Percentiles rank a stretch among this genome's conserved stretches.
Evolutionary conservation across 1,140 invertebrate species (phyloP).

Genomic region (Cardiocondyla obscurior): DNA sequence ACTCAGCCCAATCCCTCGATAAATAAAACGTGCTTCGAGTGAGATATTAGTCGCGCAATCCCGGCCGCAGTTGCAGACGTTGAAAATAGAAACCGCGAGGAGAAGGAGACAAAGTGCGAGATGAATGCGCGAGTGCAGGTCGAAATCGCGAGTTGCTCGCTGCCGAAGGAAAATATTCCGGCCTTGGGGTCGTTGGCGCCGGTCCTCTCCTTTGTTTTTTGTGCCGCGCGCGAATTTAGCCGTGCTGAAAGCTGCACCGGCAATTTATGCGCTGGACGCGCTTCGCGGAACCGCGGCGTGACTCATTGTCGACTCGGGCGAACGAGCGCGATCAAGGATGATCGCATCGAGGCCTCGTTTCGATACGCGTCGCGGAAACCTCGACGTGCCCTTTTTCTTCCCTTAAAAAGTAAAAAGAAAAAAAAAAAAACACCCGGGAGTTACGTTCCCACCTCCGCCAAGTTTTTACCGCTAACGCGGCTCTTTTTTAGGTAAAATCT

Average conservation of each 20-base stretch:
- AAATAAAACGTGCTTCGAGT: background rate
- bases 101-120: background rate
- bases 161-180: background rate
- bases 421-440: background rate
- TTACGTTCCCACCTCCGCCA: background rate
- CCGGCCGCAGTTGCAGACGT: no score
- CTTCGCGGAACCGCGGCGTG: background rate
- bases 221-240: background rate
- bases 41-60: background rate
- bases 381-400: no score
- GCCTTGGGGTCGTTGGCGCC: background rate
- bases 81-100: background rate
- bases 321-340: background rate
- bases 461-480: background rate
- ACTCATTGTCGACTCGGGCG: background rate
- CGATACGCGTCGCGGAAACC: background rate
- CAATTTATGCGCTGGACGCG: background rate
- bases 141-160: background rate
- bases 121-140: background rate
- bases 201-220: background rate
- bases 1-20: background rate
- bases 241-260: background rate
- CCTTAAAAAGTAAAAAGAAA: no score
- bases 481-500: no score
- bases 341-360: background rate